A percentile compares a stretch with the other conserved stretches of the same genome.
phyloP scores from a whole-genome alignment of 35 echinoderm and acorn worm genomes.

The Ophioderma brevispina region DNA sequence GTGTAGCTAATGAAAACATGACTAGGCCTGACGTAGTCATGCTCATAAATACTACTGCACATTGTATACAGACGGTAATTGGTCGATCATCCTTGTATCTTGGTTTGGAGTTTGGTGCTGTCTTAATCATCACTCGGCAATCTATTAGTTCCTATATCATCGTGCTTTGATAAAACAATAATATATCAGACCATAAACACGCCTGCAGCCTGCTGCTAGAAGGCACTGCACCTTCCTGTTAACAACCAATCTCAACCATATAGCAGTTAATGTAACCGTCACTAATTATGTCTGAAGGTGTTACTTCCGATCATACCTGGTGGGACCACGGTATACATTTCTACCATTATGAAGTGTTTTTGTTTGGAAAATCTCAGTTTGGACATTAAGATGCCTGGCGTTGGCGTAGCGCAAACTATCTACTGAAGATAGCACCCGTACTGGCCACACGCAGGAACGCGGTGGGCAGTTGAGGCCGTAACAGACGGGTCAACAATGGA shows the following conservation, averaged over 20 bases:
- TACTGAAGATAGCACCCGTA: neutral
- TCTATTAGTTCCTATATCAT: neutral
- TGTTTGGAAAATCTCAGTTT: neutral
- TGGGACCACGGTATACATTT: neutral
- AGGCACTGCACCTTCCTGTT: neutral
- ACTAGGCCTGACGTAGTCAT: too few relatives aligned
- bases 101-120: neutral
- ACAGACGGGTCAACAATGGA: constrained; percentile 7
- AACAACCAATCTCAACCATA: neutral
- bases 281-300: neutral
- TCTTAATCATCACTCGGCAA: neutral
- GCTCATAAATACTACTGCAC: too few relatives aligned
- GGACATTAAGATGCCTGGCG: neutral
- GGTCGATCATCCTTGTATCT: too few relatives aligned
- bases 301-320: neutral
- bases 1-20: too few relatives aligned
- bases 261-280: neutral
- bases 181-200: neutral
- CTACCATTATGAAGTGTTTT: neutral
- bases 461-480: neutral
- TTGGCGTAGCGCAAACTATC: neutral
- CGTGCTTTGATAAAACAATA: constrained; percentile 5
- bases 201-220: neutral
- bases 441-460: neutral
- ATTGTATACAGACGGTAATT: neutral